Conservation (phyloP, 2,888 invertebrate species). For the Meta bourneti region DNA sequence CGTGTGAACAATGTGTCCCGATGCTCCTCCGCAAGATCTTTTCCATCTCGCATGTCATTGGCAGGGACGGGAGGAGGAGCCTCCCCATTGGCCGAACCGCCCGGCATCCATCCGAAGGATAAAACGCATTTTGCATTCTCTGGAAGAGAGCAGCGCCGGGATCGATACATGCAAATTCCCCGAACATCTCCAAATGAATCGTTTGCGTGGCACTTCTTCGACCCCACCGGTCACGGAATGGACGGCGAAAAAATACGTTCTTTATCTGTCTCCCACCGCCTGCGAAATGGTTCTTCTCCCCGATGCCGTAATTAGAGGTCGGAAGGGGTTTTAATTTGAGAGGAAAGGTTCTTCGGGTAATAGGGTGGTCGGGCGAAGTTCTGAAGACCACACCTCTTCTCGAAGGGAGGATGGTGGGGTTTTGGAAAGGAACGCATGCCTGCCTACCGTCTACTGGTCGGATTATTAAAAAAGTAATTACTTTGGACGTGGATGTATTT, state of each 20-base stretch:
- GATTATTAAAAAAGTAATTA: too few relatives aligned
- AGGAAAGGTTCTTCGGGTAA: slow-evolving; percentile 33
- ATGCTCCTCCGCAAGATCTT: slow-evolving; percentile 26
- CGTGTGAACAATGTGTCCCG: slow-evolving; percentile 49
- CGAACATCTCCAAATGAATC: slow-evolving; percentile 15
- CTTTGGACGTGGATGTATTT: too few relatives aligned
- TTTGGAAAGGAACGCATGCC: too few relatives aligned
- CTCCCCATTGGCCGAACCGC: slow-evolving; percentile 46
- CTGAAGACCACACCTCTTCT: slow-evolving; percentile 50
- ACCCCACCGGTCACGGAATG: neutral
- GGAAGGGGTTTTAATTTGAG: slow-evolving; percentile 10
- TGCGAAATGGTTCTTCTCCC: neutral
- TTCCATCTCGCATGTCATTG: slow-evolving; percentile 49
- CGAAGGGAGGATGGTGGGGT: neutral
- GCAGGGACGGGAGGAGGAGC: slow-evolving; percentile 9
- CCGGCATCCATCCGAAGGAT: slow-evolving; percentile 2
- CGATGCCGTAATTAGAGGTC: slow-evolving; percentile 39
- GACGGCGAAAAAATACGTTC: slow-evolving; percentile 1
- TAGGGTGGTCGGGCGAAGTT: slow-evolving; percentile 15
- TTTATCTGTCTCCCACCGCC: neutral
- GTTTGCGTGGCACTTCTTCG: slow-evolving; percentile 46
- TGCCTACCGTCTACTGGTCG: too few relatives aligned
- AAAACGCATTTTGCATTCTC: neutral
- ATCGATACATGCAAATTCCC: slow-evolving; percentile 63
- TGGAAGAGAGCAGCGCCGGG: neutral